Conservation (phyloP, 2,113 vertebrate species). For the Tupaia chinensis region DNA sequence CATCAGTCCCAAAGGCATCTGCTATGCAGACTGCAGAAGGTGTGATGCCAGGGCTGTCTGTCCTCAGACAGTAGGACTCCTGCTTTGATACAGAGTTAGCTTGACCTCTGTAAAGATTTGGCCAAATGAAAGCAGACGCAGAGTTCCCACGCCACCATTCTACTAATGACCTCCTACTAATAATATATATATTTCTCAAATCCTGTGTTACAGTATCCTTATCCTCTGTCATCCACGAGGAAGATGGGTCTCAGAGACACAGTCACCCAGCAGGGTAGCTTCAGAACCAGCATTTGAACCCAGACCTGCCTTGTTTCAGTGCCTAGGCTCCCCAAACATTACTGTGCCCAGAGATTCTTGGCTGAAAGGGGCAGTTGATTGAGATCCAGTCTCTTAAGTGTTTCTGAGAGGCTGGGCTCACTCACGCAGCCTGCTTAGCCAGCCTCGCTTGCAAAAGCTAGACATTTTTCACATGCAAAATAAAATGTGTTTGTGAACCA, state of each 20-base stretch:
- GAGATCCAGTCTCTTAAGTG: background rate
- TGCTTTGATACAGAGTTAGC: background rate
- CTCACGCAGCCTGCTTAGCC: background rate
- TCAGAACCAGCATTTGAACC: background rate
- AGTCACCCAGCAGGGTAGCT: background rate
- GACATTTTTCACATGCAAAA: background rate
- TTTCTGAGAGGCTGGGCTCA: no score
- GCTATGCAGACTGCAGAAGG: no score
- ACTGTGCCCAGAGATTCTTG: no score
- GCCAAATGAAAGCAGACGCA: background rate
- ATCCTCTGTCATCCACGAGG: background rate
- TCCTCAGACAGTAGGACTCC: background rate
- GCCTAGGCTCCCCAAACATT: background rate
- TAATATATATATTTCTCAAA: background rate
- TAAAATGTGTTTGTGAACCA: background rate
- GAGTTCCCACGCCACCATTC: background rate
- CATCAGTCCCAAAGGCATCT: fast-evolving
- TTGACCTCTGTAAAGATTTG: background rate
- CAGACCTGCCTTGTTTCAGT: background rate
- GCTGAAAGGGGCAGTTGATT: background rate
- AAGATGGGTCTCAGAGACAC: background rate
- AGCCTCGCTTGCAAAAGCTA: background rate
- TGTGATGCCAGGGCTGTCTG: background rate
- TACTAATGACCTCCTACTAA: no score
- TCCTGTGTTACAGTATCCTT: background rate